A percentile compares a stretch with the other conserved stretches of the same genome.
Evolutionary conservation across 2,888 invertebrate species (phyloP).

Genomic region (Chrysolina oricalcia): DNA sequence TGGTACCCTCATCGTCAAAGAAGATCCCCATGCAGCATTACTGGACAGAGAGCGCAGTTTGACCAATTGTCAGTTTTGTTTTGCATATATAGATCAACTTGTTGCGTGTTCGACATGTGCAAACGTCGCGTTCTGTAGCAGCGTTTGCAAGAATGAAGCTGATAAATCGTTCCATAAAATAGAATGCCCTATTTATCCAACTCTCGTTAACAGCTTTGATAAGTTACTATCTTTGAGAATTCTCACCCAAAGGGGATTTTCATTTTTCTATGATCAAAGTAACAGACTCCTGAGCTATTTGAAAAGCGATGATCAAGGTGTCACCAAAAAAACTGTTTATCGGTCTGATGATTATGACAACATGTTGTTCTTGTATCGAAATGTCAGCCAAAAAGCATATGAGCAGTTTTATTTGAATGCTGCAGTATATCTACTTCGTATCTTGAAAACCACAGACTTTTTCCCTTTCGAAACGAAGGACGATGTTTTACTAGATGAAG

Average conservation of each 20-base stretch:
- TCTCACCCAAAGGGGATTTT: not conserved
- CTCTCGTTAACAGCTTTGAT: not conserved
- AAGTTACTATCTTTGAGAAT: slow-evolving; percentile 6
- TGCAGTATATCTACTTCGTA: not conserved
- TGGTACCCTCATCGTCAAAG: not conserved
- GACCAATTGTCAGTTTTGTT: slow-evolving; percentile 4
- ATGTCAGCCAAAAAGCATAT: not conserved
- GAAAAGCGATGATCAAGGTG: not conserved
- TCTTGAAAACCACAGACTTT: slow-evolving; percentile 1
- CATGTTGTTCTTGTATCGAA: not conserved
- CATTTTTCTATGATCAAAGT: not conserved
- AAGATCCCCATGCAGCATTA: not conserved
- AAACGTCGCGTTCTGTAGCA: slow-evolving; percentile 3
- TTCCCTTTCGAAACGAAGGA: slow-evolving; percentile 8
- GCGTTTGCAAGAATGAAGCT: not conserved
- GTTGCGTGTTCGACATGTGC: not conserved
- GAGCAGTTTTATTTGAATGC: not conserved
- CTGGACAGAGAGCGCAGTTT: not conserved
- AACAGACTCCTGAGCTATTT: not conserved
- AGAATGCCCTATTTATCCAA: not conserved
- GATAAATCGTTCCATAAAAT: not conserved
- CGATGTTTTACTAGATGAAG: not conserved
- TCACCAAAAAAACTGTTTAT: not conserved
- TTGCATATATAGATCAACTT: not conserved
- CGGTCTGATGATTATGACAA: slow-evolving; percentile 1